Percentiles rank a stretch among this genome's conserved stretches.
These are phyloP conservation scores for Rana temporaria DNA, from an alignment of 2,113 vertebrate species.

Conservation along the genomic window DNA sequence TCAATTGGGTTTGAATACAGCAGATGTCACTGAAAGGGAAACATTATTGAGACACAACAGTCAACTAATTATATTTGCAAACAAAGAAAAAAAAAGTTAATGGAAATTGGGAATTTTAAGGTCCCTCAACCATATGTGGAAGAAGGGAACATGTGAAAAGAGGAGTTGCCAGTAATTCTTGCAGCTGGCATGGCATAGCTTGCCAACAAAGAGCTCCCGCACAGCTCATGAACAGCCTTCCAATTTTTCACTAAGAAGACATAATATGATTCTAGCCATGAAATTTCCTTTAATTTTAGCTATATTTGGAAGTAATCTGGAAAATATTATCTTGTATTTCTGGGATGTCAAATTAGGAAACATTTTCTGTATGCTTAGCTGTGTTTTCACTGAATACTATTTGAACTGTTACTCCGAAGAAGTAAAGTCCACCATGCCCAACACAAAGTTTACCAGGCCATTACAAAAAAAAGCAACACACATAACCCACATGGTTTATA, in stretches of 20 bases:
- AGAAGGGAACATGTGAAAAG: constrained; percentile 31
- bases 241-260: constrained; percentile 34
- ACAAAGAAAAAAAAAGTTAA: constrained; percentile 30
- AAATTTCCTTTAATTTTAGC: constrained; percentile 19
- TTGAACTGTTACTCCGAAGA: no score
- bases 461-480: no score
- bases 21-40: constrained; percentile 43
- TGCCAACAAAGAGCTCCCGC: constrained; percentile 37
- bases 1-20: constrained; percentile 23
- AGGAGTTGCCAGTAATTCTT: constrained; percentile 39
- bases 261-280: constrained; percentile 30
- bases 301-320: constrained; percentile 20
- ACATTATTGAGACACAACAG: constrained; percentile 41
- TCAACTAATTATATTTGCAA: constrained; percentile 36
- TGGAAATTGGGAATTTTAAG: constrained; percentile 45
- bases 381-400: not conserved
- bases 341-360: constrained; percentile 23
- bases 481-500: no score
- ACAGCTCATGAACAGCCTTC: constrained; percentile 30
- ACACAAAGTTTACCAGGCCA: no score
- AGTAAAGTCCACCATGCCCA: no score
- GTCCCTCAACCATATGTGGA: constrained; percentile 42
- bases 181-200: constrained; percentile 11
- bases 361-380: constrained; percentile 26
- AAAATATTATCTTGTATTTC: constrained; percentile 32